Base-by-base conservation (phyloP, 2,113 vertebrate genomes). In the Hiodon tergisus region DNA sequence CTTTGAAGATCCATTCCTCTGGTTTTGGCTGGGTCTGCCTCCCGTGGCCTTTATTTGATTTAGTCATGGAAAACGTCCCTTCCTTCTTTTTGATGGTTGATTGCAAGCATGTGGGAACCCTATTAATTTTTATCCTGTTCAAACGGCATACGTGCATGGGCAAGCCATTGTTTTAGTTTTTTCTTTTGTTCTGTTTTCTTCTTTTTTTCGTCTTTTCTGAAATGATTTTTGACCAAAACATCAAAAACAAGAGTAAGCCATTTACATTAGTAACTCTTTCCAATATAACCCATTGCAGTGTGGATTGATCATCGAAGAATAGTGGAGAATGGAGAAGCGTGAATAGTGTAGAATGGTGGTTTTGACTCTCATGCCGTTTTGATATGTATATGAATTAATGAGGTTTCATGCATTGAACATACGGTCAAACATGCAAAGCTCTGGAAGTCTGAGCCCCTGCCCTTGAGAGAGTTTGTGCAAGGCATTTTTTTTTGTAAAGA, bases 1-100 rank as follows among this genome's bases (percentile, higher is more conserved):
- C 71, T 73, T 76, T 72, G 47, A 70, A 70, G 46, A 16, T 50
- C 77, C 72, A 62, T 80, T 80, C 74, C 55, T 52, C 60, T 67
- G 72, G 78, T 75, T 74, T 76, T 57, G 53, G 55, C 72, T 60
- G 55, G 54, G 57, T 60, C 72, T n/a, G 6, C 72, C 66, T 70
- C 71, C 52, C 5, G 60, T 54, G 65, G 76, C 78, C 75, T 75
- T 66, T 61, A 48, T 80, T 76, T 47, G 62, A 73, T 82, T 75
- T 61, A 48, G 73, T 73, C 76, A 76, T 80, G 81, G 78, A 86
- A 82, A 79, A 75, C 62, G 73, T 74, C 74, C 78, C 78, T 81
- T 82, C 77, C 69, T 74, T 69, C 60, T 66, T 74, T 78, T 84
- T 84, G 82, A 86, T 86, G 83, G 83, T 84, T 83, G 83, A 85